Base-by-base conservation (phyloP, 2,888 invertebrate genomes). In the Orchesellides sinensis region DNA sequence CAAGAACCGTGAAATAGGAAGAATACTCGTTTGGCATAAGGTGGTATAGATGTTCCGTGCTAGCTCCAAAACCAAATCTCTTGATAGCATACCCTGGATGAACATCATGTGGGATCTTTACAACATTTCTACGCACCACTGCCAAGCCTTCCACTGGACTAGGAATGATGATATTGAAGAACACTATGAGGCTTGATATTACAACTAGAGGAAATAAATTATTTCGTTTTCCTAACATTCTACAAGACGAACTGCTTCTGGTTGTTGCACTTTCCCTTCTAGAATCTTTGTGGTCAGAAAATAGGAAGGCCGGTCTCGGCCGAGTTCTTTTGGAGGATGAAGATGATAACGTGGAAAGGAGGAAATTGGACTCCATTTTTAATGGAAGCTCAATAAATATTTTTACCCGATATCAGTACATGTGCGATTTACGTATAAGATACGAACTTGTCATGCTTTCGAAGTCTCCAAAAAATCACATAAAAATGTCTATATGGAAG, bases 71-170 rank as follows among this genome's bases (percentile, higher is more conserved):
- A 92, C 91, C 92, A 90, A 96, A 95, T 89, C 95, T 94, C 90
- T 94, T 94, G 89, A 96, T 94, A 90, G 95, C 95, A 91, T 95
- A 96, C 66, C 96, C 96, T 2, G 96, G 96, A 90, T 96, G 95
- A 88, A 95, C 95, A 90, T 97, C 96, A 91, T 96, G 96, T 66
- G 96, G 96, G 89, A 96, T 92, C 89, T 96, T 94, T 87, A 93
- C 90, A 77, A 88, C 87, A 80, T 88, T 88, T 65, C 88, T 23
- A 23, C 88, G 75, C 8, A 88, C 87, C 19, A 88, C 87, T 40
- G 88, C 88, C 65, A 88, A 73, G 5, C 87, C 86, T 19, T 72
- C 65, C 59, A 59, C 56, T 65, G 72, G 81, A 77, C 80, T 80
- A 69, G 81, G 74, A 61, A 61, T 29, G 63, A 73, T 61, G 56